These are phyloP conservation scores for Proctacanthus coquilletti DNA, from an alignment of 1,140 invertebrate genomes.

Conservation along the genomic window DNA sequence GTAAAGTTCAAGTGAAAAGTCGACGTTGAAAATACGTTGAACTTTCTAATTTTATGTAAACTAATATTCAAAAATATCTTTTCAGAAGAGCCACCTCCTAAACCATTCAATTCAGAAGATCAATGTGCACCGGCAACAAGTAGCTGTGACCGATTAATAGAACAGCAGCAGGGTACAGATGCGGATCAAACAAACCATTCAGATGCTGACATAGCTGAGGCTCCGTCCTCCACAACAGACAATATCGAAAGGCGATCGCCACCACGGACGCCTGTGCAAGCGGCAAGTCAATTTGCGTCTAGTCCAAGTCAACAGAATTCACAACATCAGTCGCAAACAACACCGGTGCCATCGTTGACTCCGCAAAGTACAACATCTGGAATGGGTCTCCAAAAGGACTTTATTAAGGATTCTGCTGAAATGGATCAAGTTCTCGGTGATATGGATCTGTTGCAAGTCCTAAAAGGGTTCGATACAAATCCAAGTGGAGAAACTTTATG, in stretches of 20 bases:
- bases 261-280: not conserved
- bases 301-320: not conserved
- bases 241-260: not conserved
- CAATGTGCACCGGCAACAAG: no score
- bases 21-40: no score
- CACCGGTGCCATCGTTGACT: not conserved
- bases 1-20: no score
- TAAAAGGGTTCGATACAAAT: slow-evolving; percentile 21
- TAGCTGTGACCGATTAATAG: no score
- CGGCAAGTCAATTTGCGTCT: not conserved
- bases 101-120: no score
- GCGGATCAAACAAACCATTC: no score
- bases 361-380: slow-evolving; percentile 8
- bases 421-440: slow-evolving; percentile 25
- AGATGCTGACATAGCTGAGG: no score
- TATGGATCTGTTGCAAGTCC: slow-evolving; percentile 22
- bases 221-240: no score
- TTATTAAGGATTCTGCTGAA: slow-evolving; percentile 8
- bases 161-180: no score
- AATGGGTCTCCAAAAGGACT: slow-evolving; percentile 13
- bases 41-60: no score
- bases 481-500: slow-evolving; percentile 16
- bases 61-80: no score
- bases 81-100: no score
- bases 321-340: not conserved